phyloP scores from a whole-genome alignment of 2,888 invertebrate genomes.

The Amblyjoppa fuscipennis region DNA sequence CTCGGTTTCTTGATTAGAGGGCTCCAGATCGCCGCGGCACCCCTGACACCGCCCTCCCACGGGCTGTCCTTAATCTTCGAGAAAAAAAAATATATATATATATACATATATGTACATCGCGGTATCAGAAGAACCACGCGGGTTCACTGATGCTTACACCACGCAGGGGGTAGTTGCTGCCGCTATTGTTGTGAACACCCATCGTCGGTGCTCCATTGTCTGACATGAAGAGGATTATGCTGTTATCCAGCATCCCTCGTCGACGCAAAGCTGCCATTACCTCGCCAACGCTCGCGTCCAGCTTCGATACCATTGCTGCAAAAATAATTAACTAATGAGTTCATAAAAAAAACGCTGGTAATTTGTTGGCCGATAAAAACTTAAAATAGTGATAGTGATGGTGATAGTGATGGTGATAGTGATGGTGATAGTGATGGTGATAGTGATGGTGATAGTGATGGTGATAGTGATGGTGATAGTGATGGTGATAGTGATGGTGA shows the following conservation, averaged over 20 bases:
- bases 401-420: no score
- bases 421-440: no score
- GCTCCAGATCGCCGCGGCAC: conserved; percentile 87
- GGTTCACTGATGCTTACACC: conserved; percentile 87
- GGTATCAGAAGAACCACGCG: background rate
- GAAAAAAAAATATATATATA: conserved; percentile 17
- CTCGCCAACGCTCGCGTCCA: conserved; percentile 94
- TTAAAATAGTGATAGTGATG: no score
- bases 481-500: no score
- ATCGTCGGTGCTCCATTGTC: conserved; percentile 95
- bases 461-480: no score
- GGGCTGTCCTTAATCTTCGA: conserved; percentile 87
- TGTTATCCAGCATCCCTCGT: conserved; percentile 91
- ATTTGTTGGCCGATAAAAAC: no score
- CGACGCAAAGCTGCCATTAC: conserved; percentile 90
- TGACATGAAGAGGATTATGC: conserved; percentile 93
- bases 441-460: no score
- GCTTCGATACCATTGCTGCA: conserved; percentile 92
- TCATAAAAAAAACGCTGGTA: no score
- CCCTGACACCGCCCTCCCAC: conserved; percentile 89
- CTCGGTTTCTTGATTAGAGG: conserved; percentile 84
- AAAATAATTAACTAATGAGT: background rate
- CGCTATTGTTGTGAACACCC: conserved; percentile 90
- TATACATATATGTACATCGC: background rate
- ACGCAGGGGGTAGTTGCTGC: conserved; percentile 92